These are phyloP conservation scores for Nycteola revayana DNA, from an alignment of 2,888 invertebrate genomes.

Conservation along the genomic window DNA sequence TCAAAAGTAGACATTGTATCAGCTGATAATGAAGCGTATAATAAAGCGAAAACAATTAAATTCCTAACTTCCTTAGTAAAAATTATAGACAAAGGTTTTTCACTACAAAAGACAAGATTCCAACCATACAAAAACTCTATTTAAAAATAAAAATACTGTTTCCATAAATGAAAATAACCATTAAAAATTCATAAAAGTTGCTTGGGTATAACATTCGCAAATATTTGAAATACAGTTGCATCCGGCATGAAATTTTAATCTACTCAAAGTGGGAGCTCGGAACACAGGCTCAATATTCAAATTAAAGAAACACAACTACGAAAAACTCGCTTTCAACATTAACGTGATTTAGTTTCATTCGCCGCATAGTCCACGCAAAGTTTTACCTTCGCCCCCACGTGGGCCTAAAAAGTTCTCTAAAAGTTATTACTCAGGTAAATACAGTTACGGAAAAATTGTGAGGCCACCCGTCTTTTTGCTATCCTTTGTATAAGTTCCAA, in stretches of 20 bases:
- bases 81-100: too few species aligned
- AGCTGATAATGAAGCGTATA: too few species aligned
- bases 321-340: conserved; percentile 43
- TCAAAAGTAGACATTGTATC: too few species aligned
- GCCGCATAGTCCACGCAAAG: conserved; percentile 47
- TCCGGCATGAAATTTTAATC: conserved; percentile 45
- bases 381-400: conserved; percentile 36
- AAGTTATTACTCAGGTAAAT: conserved; percentile 66
- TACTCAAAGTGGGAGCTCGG: conserved; percentile 32
- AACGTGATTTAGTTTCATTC: conserved; percentile 58
- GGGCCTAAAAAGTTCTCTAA: conserved; percentile 42
- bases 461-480: conserved; percentile 35
- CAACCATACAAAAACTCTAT: conserved; percentile 8
- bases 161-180: conserved; percentile 19
- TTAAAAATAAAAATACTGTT: conserved; percentile 9
- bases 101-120: too few species aligned
- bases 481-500: conserved; percentile 44
- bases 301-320: conserved; percentile 47
- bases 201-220: conserved; percentile 29
- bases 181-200: conserved; percentile 24
- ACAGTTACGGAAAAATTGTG: conserved; percentile 53
- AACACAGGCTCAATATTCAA: conserved; percentile 48
- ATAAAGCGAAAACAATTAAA: too few species aligned
- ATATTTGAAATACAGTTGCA: conserved; percentile 41
- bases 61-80: too few species aligned